Evolutionary conservation across 1,140 invertebrate species (phyloP).

Genomic region (Arion vulgaris): DNA sequence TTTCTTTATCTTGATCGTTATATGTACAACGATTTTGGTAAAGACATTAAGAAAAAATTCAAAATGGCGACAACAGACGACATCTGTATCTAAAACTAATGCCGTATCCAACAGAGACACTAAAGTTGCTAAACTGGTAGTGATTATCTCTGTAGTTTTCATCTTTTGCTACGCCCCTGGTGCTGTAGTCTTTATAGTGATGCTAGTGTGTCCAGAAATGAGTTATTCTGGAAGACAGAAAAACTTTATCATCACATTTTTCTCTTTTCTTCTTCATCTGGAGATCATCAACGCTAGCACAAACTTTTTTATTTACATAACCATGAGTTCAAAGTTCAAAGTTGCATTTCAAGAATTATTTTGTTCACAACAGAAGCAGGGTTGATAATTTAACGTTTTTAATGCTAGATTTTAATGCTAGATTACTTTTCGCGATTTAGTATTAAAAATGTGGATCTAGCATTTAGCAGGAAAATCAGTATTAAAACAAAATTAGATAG

Average conservation of each 20-base stretch:
- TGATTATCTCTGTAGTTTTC: too few relatives aligned
- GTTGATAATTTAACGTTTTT: too few relatives aligned
- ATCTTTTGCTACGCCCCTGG: too few relatives aligned
- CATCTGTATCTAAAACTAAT: background rate
- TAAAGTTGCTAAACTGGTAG: too few relatives aligned
- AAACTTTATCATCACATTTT: background rate
- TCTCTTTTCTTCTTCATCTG: background rate
- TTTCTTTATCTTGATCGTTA: background rate
- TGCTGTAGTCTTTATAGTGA: background rate
- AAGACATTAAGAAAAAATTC: too few relatives aligned
- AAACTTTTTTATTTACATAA: slow-evolving; percentile 21
- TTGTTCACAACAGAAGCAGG: too few relatives aligned
- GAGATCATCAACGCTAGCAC: background rate
- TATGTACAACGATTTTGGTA: background rate
- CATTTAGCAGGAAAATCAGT: too few relatives aligned
- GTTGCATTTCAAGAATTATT: background rate
- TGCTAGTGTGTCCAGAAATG: background rate
- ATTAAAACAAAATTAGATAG: too few relatives aligned
- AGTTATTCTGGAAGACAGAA: background rate
- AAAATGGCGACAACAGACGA: too few relatives aligned
- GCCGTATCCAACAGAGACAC: background rate
- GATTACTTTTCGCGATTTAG: too few relatives aligned
- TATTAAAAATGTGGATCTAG: too few relatives aligned
- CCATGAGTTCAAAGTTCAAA: background rate
- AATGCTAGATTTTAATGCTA: too few relatives aligned